These are phyloP conservation scores for Battus philenor DNA, from an alignment of 1,140 invertebrate species.

Conservation along the genomic window DNA sequence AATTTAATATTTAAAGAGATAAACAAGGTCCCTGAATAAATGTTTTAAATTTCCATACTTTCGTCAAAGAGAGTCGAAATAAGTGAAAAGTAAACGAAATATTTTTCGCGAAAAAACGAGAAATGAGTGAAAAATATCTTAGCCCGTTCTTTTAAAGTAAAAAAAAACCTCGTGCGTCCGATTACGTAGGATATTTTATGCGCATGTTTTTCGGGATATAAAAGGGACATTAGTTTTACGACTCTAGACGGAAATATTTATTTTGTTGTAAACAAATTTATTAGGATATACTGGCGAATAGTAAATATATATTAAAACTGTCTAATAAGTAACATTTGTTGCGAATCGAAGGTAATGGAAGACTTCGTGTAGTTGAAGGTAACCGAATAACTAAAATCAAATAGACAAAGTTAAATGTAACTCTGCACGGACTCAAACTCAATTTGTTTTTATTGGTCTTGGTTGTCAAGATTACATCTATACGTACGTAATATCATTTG, in stretches of 20 bases:
- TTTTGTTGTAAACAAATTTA: constrained; percentile 3
- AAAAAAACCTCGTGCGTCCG: constrained; percentile 2
- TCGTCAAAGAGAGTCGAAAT: not conserved
- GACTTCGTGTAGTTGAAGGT: not conserved
- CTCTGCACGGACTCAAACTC: not conserved
- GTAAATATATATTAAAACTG: too few relatives aligned
- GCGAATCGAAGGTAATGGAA: too few relatives aligned
- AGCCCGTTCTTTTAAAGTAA: not conserved
- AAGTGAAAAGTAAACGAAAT: not conserved
- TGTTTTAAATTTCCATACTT: constrained; percentile 9
- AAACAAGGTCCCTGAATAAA: constrained; percentile 11
- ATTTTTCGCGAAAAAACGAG: not conserved
- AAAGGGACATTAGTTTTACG: constrained; percentile 12
- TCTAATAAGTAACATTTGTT: too few relatives aligned
- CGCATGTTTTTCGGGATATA: constrained; percentile 13
- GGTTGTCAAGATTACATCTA: too few relatives aligned
- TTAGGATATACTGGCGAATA: too few relatives aligned
- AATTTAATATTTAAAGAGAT: too few relatives aligned
- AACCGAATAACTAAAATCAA: not conserved
- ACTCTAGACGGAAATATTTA: constrained; percentile 1
- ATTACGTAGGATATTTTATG: constrained; percentile 14
- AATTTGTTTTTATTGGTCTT: not conserved
- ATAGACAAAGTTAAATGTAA: not conserved
- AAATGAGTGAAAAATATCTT: constrained; percentile 5
- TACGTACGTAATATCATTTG: too few relatives aligned